Base-by-base conservation (phyloP, 2,888 invertebrate genomes). In the Atethmia centrago region DNA sequence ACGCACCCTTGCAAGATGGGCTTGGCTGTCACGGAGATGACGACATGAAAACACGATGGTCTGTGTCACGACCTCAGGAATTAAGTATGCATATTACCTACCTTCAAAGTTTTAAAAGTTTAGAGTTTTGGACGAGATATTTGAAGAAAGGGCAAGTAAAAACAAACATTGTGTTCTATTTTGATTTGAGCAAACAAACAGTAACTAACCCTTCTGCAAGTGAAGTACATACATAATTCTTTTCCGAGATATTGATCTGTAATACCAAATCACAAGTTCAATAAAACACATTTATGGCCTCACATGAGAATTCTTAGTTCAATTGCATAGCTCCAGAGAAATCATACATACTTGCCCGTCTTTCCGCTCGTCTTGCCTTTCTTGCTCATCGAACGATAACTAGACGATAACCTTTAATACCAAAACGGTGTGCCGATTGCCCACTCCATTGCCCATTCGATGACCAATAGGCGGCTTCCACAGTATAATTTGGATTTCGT, bases 401-500 rank as follows among this genome's bases (percentile, higher is more conserved):
- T 85, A 71, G 40, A 71, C 84, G 87, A 81, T 87, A 76, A 74
- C 83, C 85, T 72, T 85, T 79, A 79, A 40, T 42, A 86, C 92
- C 85, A 91, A 91, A 92, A 89, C 82, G 88, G 91, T 84, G 78
- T 80, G 80, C 40, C 59, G 77, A 84, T 84, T 79, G 79, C 83
- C 85, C 86, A 88, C 88, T 90, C 71, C 67, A 83, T 70, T 74
- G 75, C 82, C 85, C 87, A 88, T 88, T 90, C 88, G 89, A 88
- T 88, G 80, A 87, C 84, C 86, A 79, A 89, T 88, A 86, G 87
- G 82, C 82, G 82, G 84, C 86, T 86, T 87, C 87, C 82, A 85
- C 83, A 87, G 88, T 88, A 88, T 90, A 92, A 93, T 93, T 93
- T 93, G 88, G 91, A 90, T 91, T 88, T 87, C 86, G 88, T 90